A percentile compares a stretch with the other conserved stretches of the same genome.
Conservation (phyloP, 2,113 vertebrate species). For the Cephalophus harveyi region DNA sequence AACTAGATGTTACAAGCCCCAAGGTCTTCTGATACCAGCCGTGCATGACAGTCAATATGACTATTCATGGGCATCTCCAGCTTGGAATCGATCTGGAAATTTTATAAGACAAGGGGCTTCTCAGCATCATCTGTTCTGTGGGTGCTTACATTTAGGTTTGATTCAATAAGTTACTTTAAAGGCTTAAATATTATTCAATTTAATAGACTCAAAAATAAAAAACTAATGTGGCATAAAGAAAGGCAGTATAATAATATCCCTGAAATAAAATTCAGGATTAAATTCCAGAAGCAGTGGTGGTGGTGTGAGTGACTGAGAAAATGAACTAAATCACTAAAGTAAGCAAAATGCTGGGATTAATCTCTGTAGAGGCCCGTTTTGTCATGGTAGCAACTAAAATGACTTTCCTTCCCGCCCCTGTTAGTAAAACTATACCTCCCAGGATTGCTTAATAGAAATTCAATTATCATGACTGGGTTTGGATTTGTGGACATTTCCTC, state of each 20-base stretch:
- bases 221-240: background rate
- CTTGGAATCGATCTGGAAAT: background rate
- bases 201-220: background rate
- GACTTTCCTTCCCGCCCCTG: background rate
- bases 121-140: background rate
- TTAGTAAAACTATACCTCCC: slow-evolving; percentile 2
- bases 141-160: background rate
- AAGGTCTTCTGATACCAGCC: background rate
- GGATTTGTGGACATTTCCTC: slow-evolving; percentile 54
- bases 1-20: background rate
- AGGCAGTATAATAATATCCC: background rate
- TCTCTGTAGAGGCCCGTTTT: background rate
- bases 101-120: background rate
- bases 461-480: slow-evolving; percentile 38
- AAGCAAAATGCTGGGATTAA: background rate
- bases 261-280: background rate
- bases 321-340: background rate
- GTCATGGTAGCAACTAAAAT: background rate
- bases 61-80: background rate
- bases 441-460: slow-evolving; percentile 56
- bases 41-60: background rate
- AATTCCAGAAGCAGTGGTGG: background rate
- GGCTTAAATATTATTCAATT: background rate
- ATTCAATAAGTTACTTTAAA: background rate
- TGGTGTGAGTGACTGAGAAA: background rate